Evolutionary conservation across 2,797 vertebrate species (phyloP).

Genomic region (Rachycentron canadum): DNA sequence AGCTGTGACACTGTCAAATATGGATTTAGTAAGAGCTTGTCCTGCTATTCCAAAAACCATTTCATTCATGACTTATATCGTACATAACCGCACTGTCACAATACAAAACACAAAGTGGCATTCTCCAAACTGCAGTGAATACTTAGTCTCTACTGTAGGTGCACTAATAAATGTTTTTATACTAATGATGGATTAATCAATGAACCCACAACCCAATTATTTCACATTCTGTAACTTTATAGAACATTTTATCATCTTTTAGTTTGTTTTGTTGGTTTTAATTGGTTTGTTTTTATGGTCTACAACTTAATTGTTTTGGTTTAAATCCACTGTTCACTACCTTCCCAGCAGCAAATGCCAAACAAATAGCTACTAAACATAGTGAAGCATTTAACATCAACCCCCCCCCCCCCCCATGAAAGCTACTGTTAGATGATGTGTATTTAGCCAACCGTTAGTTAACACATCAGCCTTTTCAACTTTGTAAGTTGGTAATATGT

Average conservation of each 20-base stretch:
- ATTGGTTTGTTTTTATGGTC: not conserved
- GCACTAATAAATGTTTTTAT: too few relatives aligned
- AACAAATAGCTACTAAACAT: not conserved
- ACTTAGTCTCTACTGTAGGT: not conserved
- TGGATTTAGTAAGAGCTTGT: too few relatives aligned
- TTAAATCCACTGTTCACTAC: not conserved
- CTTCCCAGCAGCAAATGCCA: not conserved
- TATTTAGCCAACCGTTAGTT: not conserved
- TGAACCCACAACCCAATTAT: not conserved
- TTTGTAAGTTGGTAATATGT: not conserved
- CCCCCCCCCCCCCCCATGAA: too few relatives aligned
- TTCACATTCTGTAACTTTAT: not conserved
- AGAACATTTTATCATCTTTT: not conserved
- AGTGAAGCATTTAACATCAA: not conserved
- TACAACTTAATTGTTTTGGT: not conserved
- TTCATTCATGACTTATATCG: too few relatives aligned
- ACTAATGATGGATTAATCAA: too few relatives aligned
- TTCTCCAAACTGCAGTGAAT: not conserved
- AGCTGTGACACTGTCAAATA: too few relatives aligned
- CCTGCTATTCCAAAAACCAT: too few relatives aligned
- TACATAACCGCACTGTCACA: not conserved
- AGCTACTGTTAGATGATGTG: not conserved
- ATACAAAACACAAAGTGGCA: not conserved
- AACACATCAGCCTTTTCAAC: not conserved
- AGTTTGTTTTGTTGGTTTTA: not conserved